These are phyloP conservation scores for Periplaneta americana DNA, from an alignment of 1,140 invertebrate genomes.

Conservation along the genomic window DNA sequence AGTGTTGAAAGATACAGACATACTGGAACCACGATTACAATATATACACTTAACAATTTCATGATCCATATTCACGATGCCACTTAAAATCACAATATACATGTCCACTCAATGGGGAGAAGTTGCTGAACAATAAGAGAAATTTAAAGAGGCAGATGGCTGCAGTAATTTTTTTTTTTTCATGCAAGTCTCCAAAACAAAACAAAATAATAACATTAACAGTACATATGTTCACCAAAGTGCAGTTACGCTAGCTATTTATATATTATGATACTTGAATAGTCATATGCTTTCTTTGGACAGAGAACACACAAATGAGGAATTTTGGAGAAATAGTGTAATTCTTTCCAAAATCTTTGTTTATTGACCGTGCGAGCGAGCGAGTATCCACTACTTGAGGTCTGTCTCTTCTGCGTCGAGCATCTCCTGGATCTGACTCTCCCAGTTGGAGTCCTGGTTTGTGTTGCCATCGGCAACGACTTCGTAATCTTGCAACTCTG, in stretches of 20 bases:
- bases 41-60: neutral
- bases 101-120: neutral
- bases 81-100: neutral
- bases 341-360: neutral
- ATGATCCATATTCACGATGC: neutral
- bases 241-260: neutral
- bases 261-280: neutral
- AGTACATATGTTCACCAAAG: neutral
- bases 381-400: constrained; percentile 17
- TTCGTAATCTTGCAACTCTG: constrained; percentile 88
- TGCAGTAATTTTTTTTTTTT: neutral
- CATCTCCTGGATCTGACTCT: constrained; percentile 51
- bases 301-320: neutral
- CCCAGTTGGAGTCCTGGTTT: constrained; percentile 46
- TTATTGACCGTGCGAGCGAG: neutral
- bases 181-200: neutral
- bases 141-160: neutral
- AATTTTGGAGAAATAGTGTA: neutral
- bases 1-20: neutral
- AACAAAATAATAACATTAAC: neutral
- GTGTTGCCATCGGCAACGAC: constrained; percentile 55
- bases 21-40: neutral
- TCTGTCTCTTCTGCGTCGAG: constrained; percentile 44
- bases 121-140: too few species aligned
- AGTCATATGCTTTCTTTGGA: neutral